Conservation (phyloP, 2,888 invertebrate species). For the Choristoneura rosaceana region DNA sequence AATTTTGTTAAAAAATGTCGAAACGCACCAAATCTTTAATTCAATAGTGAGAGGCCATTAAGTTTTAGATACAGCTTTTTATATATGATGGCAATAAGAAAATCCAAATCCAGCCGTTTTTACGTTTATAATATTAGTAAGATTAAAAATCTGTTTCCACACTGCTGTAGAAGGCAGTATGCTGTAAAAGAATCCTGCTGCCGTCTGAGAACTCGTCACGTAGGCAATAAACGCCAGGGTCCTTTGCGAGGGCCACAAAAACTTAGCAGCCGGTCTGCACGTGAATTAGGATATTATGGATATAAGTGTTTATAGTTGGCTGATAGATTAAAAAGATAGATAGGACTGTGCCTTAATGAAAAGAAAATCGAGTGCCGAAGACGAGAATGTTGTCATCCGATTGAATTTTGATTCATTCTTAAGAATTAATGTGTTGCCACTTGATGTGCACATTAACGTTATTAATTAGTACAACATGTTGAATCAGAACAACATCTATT, state of each 20-base stretch:
- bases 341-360: slow-evolving; percentile 10
- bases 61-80: too few species aligned
- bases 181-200: slow-evolving; percentile 28
- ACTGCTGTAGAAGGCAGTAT: slow-evolving; percentile 28
- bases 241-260: slow-evolving; percentile 71
- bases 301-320: slow-evolving; percentile 18
- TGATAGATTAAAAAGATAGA: neutral
- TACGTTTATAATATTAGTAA: neutral
- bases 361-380: neutral
- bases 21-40: too few species aligned
- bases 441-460: too few species aligned
- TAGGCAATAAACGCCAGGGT: slow-evolving; percentile 72
- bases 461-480: too few species aligned
- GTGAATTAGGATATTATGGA: slow-evolving; percentile 67
- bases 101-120: neutral
- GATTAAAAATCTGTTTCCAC: slow-evolving; percentile 19
- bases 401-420: too few species aligned
- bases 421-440: too few species aligned
- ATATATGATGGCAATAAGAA: too few species aligned
- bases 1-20: too few species aligned
- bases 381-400: neutral
- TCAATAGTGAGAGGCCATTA: too few species aligned
- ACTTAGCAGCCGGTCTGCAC: slow-evolving; percentile 64
- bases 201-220: slow-evolving; percentile 66
- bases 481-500: too few species aligned